Percentiles rank a stretch among this genome's conserved stretches.
Conservation (phyloP, 2,113 vertebrate genomes). For the Phyllostomus hastatus region DNA sequence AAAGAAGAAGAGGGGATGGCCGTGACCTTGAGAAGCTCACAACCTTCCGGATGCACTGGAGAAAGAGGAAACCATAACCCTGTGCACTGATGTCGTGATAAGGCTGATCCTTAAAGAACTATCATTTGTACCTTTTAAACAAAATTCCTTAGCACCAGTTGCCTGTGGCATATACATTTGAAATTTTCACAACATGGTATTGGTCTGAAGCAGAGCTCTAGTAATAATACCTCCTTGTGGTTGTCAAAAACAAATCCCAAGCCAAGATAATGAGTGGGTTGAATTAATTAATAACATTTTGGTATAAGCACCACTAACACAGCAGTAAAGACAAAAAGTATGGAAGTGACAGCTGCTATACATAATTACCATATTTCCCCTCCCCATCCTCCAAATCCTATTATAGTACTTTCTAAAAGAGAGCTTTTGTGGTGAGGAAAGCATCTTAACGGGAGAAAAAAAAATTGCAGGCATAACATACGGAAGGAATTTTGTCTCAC, state of each 20-base stretch:
- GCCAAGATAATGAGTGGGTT: neutral
- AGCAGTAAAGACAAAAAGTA: neutral
- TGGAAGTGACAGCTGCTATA: neutral
- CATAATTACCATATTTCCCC: neutral
- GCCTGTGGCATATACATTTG: neutral
- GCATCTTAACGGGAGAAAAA: neutral
- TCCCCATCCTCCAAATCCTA: neutral
- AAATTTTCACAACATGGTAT: neutral
- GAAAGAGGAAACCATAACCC: neutral
- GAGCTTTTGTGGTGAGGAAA: neutral
- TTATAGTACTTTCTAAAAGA: neutral
- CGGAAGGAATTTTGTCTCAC: neutral
- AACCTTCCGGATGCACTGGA: neutral
- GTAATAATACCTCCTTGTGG: neutral
- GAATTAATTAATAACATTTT: conserved; percentile 24
- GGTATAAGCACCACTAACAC: neutral
- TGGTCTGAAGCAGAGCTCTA: neutral
- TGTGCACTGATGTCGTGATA: neutral
- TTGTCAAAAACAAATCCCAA: neutral
- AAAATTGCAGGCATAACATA: neutral
- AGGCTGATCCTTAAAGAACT: neutral
- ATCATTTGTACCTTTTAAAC: neutral
- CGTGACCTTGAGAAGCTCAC: neutral
- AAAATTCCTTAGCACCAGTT: neutral
- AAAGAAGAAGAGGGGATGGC: neutral